Percentiles rank a stretch among this genome's conserved stretches.
These are phyloP conservation scores for Synanceia verrucosa DNA, from an alignment of 2,797 vertebrate species.

Conservation along the genomic window DNA sequence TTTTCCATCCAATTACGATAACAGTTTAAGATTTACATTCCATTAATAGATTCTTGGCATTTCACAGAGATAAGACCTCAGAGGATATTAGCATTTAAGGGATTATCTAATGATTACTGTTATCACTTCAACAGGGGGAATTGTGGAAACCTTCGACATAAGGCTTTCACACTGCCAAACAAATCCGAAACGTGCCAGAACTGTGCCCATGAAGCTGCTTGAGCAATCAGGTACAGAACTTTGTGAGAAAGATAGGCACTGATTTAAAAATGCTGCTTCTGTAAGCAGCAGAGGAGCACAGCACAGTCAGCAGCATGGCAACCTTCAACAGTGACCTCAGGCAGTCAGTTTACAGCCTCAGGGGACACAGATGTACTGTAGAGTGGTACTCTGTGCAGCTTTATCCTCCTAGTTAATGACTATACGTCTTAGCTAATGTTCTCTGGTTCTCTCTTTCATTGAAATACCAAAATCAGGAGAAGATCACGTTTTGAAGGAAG, in stretches of 20 bases:
- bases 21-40: conserved; percentile 36
- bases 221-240: conserved; percentile 28
- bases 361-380: conserved; percentile 32
- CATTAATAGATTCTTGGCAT: conserved; percentile 44
- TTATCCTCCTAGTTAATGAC: neutral
- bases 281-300: conserved; percentile 49
- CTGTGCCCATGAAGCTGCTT: conserved; percentile 30
- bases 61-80: conserved; percentile 16
- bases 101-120: conserved; percentile 42
- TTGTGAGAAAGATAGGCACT: conserved; percentile 2
- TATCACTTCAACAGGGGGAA: conserved; percentile 29
- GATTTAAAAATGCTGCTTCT: conserved; percentile 49
- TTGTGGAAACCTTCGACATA: conserved; percentile 24
- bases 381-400: conserved; percentile 16
- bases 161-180: neutral
- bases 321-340: conserved; percentile 65
- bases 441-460: conserved; percentile 3
- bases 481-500: neutral
- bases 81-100: conserved; percentile 30
- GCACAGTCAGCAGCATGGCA: conserved; percentile 59
- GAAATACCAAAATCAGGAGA: neutral
- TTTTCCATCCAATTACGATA: conserved; percentile 56
- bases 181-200: conserved; percentile 19
- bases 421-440: neutral
- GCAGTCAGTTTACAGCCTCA: conserved; percentile 46